These are phyloP conservation scores for Gymnobelideus leadbeateri DNA, from an alignment of 2,113 vertebrate genomes.

Conservation along the genomic window DNA sequence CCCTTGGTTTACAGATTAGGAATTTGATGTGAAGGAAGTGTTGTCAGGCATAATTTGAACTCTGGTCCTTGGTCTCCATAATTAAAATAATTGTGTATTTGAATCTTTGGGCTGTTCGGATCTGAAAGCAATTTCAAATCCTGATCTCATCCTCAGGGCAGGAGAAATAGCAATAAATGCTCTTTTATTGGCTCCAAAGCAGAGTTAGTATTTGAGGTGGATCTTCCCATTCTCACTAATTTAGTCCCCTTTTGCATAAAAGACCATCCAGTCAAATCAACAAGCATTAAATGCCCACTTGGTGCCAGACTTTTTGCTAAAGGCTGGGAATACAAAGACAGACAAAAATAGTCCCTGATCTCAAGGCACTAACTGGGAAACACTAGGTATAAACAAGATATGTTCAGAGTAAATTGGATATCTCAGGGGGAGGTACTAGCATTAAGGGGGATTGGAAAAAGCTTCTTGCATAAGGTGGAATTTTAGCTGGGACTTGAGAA, in stretches of 20 bases:
- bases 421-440: background rate
- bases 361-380: background rate
- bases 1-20: background rate
- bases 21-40: background rate
- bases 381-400: background rate
- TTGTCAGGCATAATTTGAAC: background rate
- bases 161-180: background rate
- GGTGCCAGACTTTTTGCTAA: background rate
- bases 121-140: conserved; percentile 39
- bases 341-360: background rate
- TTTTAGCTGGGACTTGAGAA: background rate
- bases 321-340: background rate
- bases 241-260: conserved; percentile 30
- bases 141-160: background rate
- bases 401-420: background rate
- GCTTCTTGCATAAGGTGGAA: background rate
- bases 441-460: background rate
- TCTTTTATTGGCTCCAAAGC: conserved; percentile 30
- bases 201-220: conserved; percentile 16
- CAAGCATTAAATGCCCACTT: background rate
- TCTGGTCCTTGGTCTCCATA: conserved; percentile 35
- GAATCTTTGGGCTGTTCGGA: conserved; percentile 20
- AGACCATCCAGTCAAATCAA: background rate
- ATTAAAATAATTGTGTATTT: conserved; percentile 51
- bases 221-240: background rate